Conservation (phyloP, 2,113 vertebrate genomes). For the Piaya cayana region DNA sequence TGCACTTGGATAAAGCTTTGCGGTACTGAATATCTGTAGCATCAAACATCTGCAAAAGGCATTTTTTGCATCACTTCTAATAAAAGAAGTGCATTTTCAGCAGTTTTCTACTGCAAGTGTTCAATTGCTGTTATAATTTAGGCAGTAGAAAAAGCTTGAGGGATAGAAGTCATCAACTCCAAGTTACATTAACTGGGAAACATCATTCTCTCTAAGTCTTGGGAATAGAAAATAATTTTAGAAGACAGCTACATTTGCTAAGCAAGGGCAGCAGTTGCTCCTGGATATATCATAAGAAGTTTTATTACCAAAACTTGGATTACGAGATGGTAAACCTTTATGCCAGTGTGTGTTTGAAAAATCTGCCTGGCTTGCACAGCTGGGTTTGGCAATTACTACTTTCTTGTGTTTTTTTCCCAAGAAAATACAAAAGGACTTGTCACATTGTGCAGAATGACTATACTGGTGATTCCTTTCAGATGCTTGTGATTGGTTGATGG, state of each 20-base stretch:
- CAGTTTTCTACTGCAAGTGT: not conserved
- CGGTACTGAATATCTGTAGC: not conserved
- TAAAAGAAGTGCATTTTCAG: slow-evolving; percentile 16
- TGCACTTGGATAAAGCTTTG: not conserved
- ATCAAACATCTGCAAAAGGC: slow-evolving; percentile 6
- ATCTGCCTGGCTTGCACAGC: slow-evolving; percentile 19
- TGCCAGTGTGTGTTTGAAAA: not conserved
- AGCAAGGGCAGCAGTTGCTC: slow-evolving; percentile 24
- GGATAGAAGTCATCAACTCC: slow-evolving; percentile 4
- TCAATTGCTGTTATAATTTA: slow-evolving; percentile 18
- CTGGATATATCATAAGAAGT: not conserved
- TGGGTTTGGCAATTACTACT: slow-evolving; percentile 5
- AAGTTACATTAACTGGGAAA: not conserved
- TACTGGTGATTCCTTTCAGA: not conserved
- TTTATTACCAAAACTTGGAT: not conserved
- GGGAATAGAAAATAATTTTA: slow-evolving; percentile 41
- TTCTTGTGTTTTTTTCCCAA: not conserved
- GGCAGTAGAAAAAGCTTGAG: slow-evolving; percentile 7
- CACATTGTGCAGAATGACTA: not conserved
- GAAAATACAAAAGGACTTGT: not conserved
- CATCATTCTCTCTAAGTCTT: not conserved
- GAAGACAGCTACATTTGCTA: not conserved
- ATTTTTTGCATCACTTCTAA: not conserved
- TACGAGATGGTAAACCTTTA: slow-evolving; percentile 24
- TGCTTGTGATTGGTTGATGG: not conserved